Conservation (phyloP, 2,113 vertebrate species). For the Colistium nudipinnis region DNA sequence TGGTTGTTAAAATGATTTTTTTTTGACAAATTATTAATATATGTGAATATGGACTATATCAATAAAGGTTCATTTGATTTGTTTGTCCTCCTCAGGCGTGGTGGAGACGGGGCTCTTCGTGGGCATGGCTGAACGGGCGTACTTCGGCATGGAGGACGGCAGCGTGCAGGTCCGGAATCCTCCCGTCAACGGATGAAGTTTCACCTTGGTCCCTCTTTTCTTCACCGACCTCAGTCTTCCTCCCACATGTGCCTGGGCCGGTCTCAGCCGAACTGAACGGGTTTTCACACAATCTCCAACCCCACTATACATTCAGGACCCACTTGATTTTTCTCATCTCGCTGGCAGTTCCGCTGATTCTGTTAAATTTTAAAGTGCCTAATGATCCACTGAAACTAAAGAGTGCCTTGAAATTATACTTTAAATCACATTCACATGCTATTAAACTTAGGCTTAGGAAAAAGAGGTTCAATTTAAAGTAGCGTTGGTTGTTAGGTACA, state of each 20-base stretch:
- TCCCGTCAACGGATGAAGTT: slow-evolving; percentile 72
- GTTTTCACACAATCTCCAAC: slow-evolving; percentile 5
- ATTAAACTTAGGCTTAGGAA: neutral
- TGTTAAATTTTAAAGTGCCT: slow-evolving; percentile 56
- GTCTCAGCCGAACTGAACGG: neutral
- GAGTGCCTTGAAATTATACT: slow-evolving; percentile 49
- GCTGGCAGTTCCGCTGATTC: slow-evolving; percentile 27
- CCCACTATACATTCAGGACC: neutral
- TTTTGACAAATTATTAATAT: no score
- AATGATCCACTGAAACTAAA: slow-evolving; percentile 21
- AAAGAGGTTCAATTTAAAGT: no score
- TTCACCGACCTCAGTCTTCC: slow-evolving; percentile 6
- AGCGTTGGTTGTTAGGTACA: neutral
- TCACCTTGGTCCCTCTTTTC: fast-evolving
- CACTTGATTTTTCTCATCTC: slow-evolving; percentile 34
- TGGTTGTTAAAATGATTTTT: no score
- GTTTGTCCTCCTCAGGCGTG: slow-evolving; percentile 83
- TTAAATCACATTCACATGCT: neutral
- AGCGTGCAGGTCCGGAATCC: slow-evolving; percentile 85
- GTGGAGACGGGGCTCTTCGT: slow-evolving; percentile 98
- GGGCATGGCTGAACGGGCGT: slow-evolving; percentile 91
- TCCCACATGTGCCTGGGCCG: slow-evolving; percentile 54
- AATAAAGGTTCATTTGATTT: no score
- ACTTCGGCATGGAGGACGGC: slow-evolving; percentile 96
- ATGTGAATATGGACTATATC: no score